Evolutionary conservation across 1,140 invertebrate species (phyloP).

Genomic region (Aphaenogaster rudis): DNA sequence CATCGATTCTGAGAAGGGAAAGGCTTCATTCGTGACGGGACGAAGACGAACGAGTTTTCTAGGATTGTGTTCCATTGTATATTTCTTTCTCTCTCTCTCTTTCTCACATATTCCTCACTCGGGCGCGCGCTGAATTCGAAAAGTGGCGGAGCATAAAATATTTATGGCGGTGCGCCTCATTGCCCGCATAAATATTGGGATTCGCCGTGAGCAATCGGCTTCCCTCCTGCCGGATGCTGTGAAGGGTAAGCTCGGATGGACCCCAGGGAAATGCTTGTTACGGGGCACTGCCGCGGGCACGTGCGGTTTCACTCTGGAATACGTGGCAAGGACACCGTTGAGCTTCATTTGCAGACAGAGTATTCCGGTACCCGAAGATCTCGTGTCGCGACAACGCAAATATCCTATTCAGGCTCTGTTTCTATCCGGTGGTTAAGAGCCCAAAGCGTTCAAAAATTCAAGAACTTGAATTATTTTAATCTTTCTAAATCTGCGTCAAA

Average conservation of each 20-base stretch:
- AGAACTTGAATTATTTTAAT: not conserved
- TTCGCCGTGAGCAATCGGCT: slow-evolving; percentile 65
- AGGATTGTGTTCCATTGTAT: slow-evolving; percentile 55
- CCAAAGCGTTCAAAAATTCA: not conserved
- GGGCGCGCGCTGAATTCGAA: slow-evolving; percentile 70
- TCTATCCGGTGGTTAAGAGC: not conserved
- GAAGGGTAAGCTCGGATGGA: slow-evolving; percentile 55
- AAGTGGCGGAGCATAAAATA: slow-evolving; percentile 76
- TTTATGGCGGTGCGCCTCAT: slow-evolving; percentile 75
- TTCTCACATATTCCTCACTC: slow-evolving; percentile 42
- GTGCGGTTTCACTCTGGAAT: slow-evolving; percentile 61
- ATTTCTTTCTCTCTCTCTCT: slow-evolving; percentile 20
- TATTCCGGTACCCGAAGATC: slow-evolving; percentile 41
- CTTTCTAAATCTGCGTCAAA: not conserved
- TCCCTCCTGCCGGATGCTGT: slow-evolving; percentile 46
- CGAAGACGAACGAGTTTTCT: slow-evolving; percentile 53
- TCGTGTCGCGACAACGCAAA: not conserved
- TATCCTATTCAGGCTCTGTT: not conserved
- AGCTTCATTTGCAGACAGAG: slow-evolving; percentile 46
- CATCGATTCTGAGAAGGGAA: slow-evolving; percentile 17
- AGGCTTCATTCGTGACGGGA: slow-evolving; percentile 6
- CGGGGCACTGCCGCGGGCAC: slow-evolving; percentile 56
- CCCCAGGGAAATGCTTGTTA: slow-evolving; percentile 63
- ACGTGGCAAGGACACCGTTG: slow-evolving; percentile 43
- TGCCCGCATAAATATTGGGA: slow-evolving; percentile 77